These are phyloP conservation scores for Cheilosia scutellata DNA, from an alignment of 2,888 invertebrate species.

Conservation along the genomic window DNA sequence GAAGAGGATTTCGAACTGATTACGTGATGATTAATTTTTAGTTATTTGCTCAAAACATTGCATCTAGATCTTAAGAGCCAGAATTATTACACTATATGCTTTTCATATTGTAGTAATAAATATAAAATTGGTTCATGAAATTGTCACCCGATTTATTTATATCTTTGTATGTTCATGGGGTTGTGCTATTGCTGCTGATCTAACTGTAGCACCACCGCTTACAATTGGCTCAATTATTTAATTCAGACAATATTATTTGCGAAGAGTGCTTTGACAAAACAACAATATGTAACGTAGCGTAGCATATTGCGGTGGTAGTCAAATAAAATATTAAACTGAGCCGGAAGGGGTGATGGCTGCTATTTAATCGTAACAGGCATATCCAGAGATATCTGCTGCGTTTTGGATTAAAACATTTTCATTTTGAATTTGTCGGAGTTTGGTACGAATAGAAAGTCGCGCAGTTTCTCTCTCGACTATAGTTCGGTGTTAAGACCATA, in stretches of 20 bases:
- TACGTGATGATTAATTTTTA: conserved; percentile 85
- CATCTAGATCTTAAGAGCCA: conserved; percentile 45
- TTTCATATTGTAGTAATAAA: conserved; percentile 72
- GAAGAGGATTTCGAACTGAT: conserved; percentile 95
- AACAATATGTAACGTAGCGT: conserved; percentile 70
- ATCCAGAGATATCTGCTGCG: conserved; percentile 58
- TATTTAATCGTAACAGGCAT: conserved; percentile 50
- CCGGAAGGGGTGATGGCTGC: conserved; percentile 79
- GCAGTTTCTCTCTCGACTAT: conserved; percentile 38
- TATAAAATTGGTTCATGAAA: conserved; percentile 55
- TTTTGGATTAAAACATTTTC: conserved; percentile 62
- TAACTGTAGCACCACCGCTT: conserved; percentile 72
- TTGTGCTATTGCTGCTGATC: conserved; percentile 45
- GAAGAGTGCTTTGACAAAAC: conserved; percentile 78
- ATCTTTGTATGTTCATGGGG: conserved; percentile 17
- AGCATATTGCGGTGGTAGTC: conserved; percentile 47
- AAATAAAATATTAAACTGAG: conserved; percentile 72
- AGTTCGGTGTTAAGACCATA: conserved; percentile 59
- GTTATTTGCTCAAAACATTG: conserved; percentile 36
- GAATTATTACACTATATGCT: conserved; percentile 63
- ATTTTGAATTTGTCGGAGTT: conserved; percentile 74
- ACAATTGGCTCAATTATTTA: conserved; percentile 83
- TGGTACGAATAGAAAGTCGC: conserved; percentile 64
- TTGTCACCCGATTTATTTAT: conserved; percentile 54
- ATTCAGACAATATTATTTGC: conserved; percentile 81